These are phyloP conservation scores for Ahaetulla prasina DNA, from an alignment of 2,113 vertebrate genomes.

Conservation along the genomic window DNA sequence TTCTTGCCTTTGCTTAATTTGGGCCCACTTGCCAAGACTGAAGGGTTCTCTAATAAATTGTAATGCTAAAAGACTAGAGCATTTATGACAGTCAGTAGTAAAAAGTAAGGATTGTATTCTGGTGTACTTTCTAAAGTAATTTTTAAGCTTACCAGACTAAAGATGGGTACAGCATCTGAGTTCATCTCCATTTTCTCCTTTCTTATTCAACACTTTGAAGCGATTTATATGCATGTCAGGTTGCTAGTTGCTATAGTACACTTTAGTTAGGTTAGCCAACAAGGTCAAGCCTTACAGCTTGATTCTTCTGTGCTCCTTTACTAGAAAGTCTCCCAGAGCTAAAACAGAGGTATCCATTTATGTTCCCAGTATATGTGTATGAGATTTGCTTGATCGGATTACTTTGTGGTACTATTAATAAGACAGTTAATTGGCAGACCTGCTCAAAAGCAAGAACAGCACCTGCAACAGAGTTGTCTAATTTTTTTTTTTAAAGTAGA, in stretches of 20 bases:
- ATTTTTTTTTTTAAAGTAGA: background rate
- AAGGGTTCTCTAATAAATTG: background rate
- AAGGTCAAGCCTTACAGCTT: background rate
- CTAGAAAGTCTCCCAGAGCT: background rate
- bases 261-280: background rate
- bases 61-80: background rate
- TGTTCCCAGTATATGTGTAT: background rate
- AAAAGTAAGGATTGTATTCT: background rate
- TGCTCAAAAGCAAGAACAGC: background rate
- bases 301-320: background rate
- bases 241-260: background rate
- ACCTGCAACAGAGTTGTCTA: background rate
- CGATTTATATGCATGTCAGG: background rate
- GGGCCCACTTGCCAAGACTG: background rate
- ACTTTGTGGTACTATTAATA: background rate
- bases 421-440: background rate
- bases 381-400: background rate
- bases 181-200: background rate
- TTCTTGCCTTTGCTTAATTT: background rate
- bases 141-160: background rate
- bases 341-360: background rate
- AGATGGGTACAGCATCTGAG: background rate
- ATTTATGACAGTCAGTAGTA: background rate
- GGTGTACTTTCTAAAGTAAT: background rate
- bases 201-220: background rate